A percentile compares a stretch with the other conserved stretches of the same genome.
These are phyloP conservation scores for Callospermophilus lateralis DNA, from an alignment of 2,113 vertebrate genomes.

Conservation along the genomic window DNA sequence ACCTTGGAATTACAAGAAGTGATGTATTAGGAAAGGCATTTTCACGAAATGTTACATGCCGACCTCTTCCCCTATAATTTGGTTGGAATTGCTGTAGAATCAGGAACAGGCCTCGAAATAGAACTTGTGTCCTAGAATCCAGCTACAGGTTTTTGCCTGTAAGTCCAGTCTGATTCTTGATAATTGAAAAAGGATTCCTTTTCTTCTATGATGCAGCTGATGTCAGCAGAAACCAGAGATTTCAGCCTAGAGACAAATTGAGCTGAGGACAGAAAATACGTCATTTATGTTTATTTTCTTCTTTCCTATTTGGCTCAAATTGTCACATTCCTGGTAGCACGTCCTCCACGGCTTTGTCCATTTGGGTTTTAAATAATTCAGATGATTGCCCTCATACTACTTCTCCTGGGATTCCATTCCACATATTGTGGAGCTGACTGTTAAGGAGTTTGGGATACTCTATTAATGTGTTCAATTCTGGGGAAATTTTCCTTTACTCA, in stretches of 20 bases:
- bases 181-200: not conserved
- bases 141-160: not conserved
- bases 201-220: not conserved
- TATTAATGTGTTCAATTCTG: constrained; percentile 28
- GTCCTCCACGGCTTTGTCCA: constrained; percentile 47
- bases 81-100: not conserved
- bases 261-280: constrained; percentile 11
- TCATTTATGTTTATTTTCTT: not conserved
- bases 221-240: not conserved
- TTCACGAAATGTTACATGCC: not conserved
- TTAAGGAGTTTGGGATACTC: constrained; percentile 52
- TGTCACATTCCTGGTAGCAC: constrained; percentile 27
- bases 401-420: constrained; percentile 46
- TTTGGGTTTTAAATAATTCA: constrained; percentile 63
- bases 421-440: constrained; percentile 59
- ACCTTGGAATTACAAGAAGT: not conserved
- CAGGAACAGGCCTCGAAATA: not conserved
- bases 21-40: not conserved
- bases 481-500: constrained; percentile 70
- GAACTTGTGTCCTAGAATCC: not conserved
- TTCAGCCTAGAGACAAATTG: constrained; percentile 47
- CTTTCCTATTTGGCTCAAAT: not conserved
- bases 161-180: not conserved
- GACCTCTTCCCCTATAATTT: not conserved
- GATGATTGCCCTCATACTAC: not conserved